Evolutionary conservation across 2,113 vertebrate species (phyloP).

Genomic region (Leuciscus idus): DNA sequence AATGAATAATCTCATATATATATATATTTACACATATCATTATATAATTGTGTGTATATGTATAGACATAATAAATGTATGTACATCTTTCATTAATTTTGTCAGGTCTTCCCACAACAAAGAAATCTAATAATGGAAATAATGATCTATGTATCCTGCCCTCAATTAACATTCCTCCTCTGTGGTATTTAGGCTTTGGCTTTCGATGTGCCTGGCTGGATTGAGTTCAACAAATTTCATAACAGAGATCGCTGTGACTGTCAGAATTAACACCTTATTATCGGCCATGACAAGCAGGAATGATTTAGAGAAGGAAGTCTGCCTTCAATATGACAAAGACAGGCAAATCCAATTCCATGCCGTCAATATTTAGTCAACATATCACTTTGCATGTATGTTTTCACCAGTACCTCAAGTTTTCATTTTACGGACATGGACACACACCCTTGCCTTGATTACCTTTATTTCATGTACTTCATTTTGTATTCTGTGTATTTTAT

Average conservation of each 20-base stretch:
- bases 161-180: constrained; percentile 1
- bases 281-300: neutral
- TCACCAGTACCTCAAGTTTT: neutral
- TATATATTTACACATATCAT: too few species aligned
- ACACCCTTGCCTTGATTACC: neutral
- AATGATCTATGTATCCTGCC: neutral
- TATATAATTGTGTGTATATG: neutral
- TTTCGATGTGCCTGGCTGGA: neutral
- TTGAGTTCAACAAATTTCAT: constrained; percentile 10
- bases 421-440: neutral
- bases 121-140: neutral
- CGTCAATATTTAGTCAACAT: neutral
- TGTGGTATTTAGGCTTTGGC: neutral
- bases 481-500: neutral
- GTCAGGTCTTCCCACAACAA: neutral
- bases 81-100: neutral
- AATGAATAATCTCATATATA: neutral
- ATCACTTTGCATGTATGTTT: neutral
- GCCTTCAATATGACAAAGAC: constrained; percentile 2
- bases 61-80: neutral
- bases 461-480: neutral
- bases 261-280: neutral
- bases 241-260: neutral
- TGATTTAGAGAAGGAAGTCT: neutral
- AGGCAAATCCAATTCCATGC: constrained; percentile 12